Percentiles rank a stretch among this genome's conserved stretches.
Conservation (phyloP, 2,797 vertebrate genomes). For the Ibycter americanus region DNA sequence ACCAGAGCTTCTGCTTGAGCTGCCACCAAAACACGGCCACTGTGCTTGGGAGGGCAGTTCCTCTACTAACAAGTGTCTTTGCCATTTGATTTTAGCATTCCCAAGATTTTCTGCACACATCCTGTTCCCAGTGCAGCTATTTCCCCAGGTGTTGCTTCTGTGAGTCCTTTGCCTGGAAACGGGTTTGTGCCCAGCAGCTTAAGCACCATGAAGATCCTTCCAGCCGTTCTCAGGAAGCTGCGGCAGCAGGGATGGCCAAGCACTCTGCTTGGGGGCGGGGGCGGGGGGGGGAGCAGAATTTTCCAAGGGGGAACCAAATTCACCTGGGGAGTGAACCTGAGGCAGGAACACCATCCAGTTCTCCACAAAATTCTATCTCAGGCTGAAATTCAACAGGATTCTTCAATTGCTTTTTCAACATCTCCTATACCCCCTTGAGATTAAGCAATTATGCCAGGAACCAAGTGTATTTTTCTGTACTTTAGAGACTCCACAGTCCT, state of each 20-base stretch:
- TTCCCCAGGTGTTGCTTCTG: not conserved
- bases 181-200: rapidly evolving
- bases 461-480: not conserved
- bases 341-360: not conserved
- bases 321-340: rapidly evolving
- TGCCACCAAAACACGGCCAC: not conserved
- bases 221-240: not conserved
- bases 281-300: not conserved
- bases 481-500: not conserved
- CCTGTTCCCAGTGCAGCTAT: rapidly evolving
- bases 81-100: rapidly evolving
- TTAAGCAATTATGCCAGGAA: not conserved
- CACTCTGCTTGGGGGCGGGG: too few relatives aligned
- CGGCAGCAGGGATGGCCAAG: rapidly evolving
- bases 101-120: not conserved
- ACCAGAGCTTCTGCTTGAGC: too few relatives aligned
- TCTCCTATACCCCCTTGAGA: not conserved
- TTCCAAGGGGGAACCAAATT: not conserved
- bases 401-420: not conserved
- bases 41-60: not conserved
- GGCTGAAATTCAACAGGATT: not conserved
- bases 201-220: rapidly evolving
- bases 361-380: rapidly evolving
- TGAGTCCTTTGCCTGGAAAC: not conserved
- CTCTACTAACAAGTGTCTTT: rapidly evolving